Percentiles rank a stretch among this genome's conserved stretches.
These are phyloP conservation scores for Hylia prasina DNA, from an alignment of 2,113 vertebrate genomes.

Conservation along the genomic window DNA sequence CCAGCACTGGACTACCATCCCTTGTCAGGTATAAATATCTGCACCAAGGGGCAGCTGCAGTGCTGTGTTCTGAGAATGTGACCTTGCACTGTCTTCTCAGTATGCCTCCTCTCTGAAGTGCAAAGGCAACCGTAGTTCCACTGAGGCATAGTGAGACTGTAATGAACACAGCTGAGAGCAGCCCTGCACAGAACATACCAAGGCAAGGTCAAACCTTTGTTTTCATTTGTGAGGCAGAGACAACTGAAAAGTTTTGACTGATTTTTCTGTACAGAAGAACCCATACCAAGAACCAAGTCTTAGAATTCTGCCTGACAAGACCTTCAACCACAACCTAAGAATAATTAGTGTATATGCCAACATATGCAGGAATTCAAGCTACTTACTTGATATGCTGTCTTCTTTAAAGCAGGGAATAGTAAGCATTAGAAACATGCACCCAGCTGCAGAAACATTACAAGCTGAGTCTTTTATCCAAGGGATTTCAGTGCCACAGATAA, in stretches of 20 bases:
- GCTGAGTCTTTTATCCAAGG: background rate
- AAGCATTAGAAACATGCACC: background rate
- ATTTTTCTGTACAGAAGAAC: background rate
- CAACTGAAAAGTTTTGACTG: background rate
- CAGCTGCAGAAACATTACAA: background rate
- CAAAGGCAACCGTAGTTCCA: background rate
- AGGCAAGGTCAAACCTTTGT: background rate
- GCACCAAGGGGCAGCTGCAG: background rate
- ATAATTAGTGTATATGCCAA: background rate
- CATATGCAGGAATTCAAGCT: background rate
- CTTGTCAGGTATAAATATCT: background rate
- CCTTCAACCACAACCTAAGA: background rate
- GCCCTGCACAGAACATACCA: background rate
- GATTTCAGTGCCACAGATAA: background rate
- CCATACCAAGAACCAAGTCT: rapidly evolving
- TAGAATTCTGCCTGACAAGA: background rate
- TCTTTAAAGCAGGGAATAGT: background rate
- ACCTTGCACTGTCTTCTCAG: background rate
- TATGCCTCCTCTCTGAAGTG: background rate
- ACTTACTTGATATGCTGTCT: background rate
- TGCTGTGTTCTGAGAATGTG: background rate
- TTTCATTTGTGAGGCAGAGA: background rate
- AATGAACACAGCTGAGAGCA: background rate
- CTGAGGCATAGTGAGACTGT: rapidly evolving
- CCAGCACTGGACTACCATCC: background rate